Percentiles rank a stretch among this genome's conserved stretches.
These are phyloP conservation scores for Thereva nobilitata DNA, from an alignment of 2,888 invertebrate species.

Conservation along the genomic window DNA sequence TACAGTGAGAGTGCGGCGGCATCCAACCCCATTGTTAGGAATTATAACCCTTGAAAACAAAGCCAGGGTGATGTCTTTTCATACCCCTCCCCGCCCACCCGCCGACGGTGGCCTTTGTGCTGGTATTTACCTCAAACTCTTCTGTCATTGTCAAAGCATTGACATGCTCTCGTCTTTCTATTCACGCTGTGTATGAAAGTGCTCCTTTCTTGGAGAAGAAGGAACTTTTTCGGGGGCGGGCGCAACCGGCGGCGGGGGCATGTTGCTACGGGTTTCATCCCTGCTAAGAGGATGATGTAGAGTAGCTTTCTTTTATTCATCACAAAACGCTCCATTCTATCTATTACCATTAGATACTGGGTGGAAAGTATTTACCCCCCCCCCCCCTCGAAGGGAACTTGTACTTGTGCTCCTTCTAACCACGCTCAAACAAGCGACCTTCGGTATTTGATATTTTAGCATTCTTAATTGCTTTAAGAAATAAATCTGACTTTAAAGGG, in stretches of 20 bases:
- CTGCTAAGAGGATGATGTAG: not conserved
- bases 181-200: not conserved
- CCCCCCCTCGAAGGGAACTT: too few species aligned
- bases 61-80: slow-evolving; percentile 41
- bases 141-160: slow-evolving; percentile 29
- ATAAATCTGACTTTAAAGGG: too few species aligned
- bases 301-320: slow-evolving; percentile 28
- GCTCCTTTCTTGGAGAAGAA: not conserved
- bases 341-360: not conserved
- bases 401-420: too few species aligned
- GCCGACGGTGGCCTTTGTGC: not conserved
- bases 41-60: slow-evolving; percentile 46
- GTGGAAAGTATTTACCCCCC: too few species aligned
- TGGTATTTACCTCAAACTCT: slow-evolving; percentile 24
- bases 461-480: too few species aligned
- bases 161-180: slow-evolving; percentile 12
- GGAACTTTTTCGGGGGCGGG: not conserved
- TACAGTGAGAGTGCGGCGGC: slow-evolving; percentile 9
- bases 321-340: slow-evolving; percentile 19
- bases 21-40: slow-evolving; percentile 42
- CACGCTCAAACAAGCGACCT: too few species aligned
- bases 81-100: not conserved
- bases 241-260: too few species aligned
- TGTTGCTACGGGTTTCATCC: slow-evolving; percentile 7
- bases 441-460: too few species aligned